Evolutionary conservation across 2,888 invertebrate genomes (phyloP), one percentile per base, ranked within the genome.

Genomic region (Lottia scabra): DNA sequence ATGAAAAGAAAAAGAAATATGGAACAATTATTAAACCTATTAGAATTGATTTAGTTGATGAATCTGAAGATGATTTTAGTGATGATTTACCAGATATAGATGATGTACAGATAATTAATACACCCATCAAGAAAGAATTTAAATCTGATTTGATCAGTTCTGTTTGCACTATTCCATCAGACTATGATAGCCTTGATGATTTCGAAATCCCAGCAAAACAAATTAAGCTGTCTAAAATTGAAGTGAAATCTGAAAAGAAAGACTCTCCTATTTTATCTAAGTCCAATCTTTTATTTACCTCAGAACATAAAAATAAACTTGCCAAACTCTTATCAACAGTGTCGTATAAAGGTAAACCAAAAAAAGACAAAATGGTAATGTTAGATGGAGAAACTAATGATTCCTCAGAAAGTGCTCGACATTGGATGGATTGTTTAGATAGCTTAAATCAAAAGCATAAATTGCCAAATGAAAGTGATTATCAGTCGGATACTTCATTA

Each of bases 71-170:
- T 26, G 70, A 70, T 27, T 70, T 70, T 46, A 64, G 64, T 65
- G 70, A 70, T 70, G 70, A 70, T 13, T 48, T 70, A 27, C 70
- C 70, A 15, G 70, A 70, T 30, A 23, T 70, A 4, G 70, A 70
- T 63, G 63, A 46, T 38, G 48, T 30, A 26, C 44, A 66, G 16
- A 44, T 23, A 13, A 27, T 26, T 27, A 19, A 65, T 38, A 26
- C 12, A 27, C n/a, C n/a, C 10, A 27, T 30, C 5, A 26, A n/a
- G 26, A 65, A 43, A 65, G 15, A 19, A 56, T 23, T 10, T 19
- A 0, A 19, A 12, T 23, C 10, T 19, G 23, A 56, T 19, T 19
- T 19, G 10, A 10, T 56, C 6, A n/a, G 38, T 38, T 27, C 12
- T 27, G 30, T 48, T 13, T 13, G 15, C 19, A 15, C 15, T 48